A percentile compares a stretch with the other conserved stretches of the same genome.
phyloP scores from a whole-genome alignment of 1,140 invertebrate species.

The Trypoxylus dichotomus region DNA sequence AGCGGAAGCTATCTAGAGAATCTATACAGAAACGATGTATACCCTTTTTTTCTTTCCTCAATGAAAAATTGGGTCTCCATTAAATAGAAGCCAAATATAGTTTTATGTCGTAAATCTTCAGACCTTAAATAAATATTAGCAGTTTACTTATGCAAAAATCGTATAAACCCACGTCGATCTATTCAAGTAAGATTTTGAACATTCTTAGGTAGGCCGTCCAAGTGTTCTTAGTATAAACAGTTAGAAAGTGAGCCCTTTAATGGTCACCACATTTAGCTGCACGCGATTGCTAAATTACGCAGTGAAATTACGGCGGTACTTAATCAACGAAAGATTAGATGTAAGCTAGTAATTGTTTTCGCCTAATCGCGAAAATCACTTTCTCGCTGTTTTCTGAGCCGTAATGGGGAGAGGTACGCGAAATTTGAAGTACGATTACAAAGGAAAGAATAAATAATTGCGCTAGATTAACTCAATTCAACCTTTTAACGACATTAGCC shows the following conservation, averaged over 20 bases:
- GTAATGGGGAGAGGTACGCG: neutral
- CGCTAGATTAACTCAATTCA: no score
- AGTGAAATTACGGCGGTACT: neutral
- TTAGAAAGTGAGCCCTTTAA: neutral
- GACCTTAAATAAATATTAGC: no score
- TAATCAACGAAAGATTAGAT: neutral
- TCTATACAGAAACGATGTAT: no score
- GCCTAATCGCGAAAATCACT: neutral
- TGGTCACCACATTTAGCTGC: neutral
- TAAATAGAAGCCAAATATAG: no score
- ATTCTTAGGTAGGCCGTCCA: neutral
- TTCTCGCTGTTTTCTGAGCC: neutral
- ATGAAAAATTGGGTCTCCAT: no score
- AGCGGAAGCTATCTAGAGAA: no score
- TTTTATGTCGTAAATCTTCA: no score
- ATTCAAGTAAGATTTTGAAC: neutral
- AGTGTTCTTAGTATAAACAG: neutral
- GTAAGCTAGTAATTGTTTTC: neutral
- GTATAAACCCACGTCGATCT: neutral
- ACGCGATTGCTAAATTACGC: constrained; percentile 1
- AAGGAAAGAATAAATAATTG: neutral
- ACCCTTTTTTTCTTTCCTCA: no score
- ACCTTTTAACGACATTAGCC: no score
- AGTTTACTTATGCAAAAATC: no score
- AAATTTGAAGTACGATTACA: neutral